Conservation (phyloP, 2,113 vertebrate species). For the Platanista minor region DNA sequence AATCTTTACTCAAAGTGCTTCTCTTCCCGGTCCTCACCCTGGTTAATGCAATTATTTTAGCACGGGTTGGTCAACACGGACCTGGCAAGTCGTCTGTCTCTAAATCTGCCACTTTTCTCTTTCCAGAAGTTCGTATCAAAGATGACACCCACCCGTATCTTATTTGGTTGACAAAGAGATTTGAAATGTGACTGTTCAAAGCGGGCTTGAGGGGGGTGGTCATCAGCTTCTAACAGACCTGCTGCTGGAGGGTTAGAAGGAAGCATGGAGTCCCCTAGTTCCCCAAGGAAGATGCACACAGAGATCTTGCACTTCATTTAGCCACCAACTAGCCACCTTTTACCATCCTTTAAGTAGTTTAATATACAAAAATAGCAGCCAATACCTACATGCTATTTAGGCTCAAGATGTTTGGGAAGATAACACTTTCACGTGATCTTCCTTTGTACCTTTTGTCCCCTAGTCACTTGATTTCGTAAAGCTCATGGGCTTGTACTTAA, state of each 20-base stretch:
- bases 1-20: slow-evolving; percentile 67
- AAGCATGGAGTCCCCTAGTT: too few relatives aligned
- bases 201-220: accelerated
- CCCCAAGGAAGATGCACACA: not conserved
- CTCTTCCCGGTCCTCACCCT: not conserved
- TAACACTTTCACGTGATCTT: not conserved
- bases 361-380: not conserved
- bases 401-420: not conserved
- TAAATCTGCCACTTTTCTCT: not conserved
- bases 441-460: not conserved
- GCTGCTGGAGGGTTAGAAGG: not conserved
- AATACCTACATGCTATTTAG: not conserved
- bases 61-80: not conserved
- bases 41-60: not conserved
- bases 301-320: not conserved
- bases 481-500: not conserved
- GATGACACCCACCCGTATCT: not conserved
- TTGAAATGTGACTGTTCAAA: not conserved
- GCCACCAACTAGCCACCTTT: not conserved
- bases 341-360: not conserved
- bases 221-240: not conserved
- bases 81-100: not conserved
- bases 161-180: not conserved
- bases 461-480: not conserved
- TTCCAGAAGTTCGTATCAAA: not conserved